Evolutionary conservation across 2,113 vertebrate species (phyloP), one percentile per base, ranked within the genome.

Genomic region (Lucifuga dentata): DNA sequence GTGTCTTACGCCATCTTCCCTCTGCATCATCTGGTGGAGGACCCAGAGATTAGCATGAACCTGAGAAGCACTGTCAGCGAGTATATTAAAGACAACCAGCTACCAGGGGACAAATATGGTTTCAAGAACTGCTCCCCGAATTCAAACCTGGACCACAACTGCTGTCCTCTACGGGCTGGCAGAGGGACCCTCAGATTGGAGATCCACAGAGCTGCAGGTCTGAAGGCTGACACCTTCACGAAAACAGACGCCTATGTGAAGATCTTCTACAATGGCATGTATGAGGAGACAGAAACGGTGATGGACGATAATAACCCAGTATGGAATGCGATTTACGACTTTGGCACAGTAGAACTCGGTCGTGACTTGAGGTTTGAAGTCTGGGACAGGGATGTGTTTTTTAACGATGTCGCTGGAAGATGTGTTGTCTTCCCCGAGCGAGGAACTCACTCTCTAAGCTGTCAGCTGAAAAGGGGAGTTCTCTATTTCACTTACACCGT

Each of bases 321-420:
- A 7, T 93, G 93, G 93, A 91, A 93, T 9, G 57, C 16, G 1
- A 81, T 55, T 0, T 90, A 85, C 26, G 49, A 85, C 33, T 92
- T 93, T 36, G 92, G 92, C 13, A 89, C 89, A 0, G 90, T 93
- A 48, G 88, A 92, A 15, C 48, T 92, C 35, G 92, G 87, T 32
- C 87, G 90, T n/a, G 78, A 78, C 38, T 49, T 94, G 67, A 83
- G 79, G 49, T 80, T 94, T 26, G 92, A 94, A 77, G 91, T 94
- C 12, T 94, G 93, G 93, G 93, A 94, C 16, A 84, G 76, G 41
- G 93, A 93, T 3, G 86, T 93, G 16, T 3, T 87, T 13, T 93
- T 87, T 23, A 86, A 92, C 35, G 92, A 93, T 45, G 19, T 84
- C 1, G 78, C 81, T 0, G 92, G 92, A 8, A 80, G 11, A 52